These are phyloP conservation scores for Synchiropus splendidus DNA, from an alignment of 2,113 vertebrate species.

Conservation along the genomic window DNA sequence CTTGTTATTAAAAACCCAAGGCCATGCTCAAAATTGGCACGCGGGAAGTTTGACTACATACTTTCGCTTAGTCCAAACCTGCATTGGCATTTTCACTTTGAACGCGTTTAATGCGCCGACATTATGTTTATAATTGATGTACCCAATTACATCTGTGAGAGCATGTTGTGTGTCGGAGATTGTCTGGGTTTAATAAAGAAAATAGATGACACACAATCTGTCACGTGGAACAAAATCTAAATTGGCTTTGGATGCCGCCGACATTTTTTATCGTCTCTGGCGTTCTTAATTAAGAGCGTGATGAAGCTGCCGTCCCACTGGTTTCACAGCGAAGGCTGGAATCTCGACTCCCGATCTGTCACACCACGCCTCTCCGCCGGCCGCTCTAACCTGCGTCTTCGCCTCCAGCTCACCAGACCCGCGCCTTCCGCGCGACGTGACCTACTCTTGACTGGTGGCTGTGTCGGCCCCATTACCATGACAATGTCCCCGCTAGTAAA, in stretches of 20 bases:
- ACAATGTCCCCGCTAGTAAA: slow-evolving; percentile 19
- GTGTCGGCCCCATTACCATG: slow-evolving; percentile 7
- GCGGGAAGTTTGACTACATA: no score
- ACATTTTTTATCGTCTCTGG: slow-evolving; percentile 44
- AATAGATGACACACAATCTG: slow-evolving; percentile 38
- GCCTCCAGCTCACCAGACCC: no score
- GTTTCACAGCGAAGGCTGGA: slow-evolving; percentile 16
- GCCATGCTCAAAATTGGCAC: no score
- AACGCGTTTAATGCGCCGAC: no score
- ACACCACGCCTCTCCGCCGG: no score
- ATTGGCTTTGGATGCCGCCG: slow-evolving; percentile 36
- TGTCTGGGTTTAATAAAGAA: no score
- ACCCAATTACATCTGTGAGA: slow-evolving; percentile 20
- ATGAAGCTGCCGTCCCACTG: slow-evolving; percentile 23
- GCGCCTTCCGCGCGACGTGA: slow-evolving; percentile 3
- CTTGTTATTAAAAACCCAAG: no score
- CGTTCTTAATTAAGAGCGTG: slow-evolving; percentile 29
- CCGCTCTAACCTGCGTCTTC: no score
- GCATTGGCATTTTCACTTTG: no score
- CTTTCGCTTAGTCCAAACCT: no score
- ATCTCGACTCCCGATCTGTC: no score
- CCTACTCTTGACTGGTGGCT: slow-evolving; percentile 16
- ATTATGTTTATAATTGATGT: no score
- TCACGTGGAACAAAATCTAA: slow-evolving; percentile 34
- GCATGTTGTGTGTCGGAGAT: slow-evolving; percentile 9